Percentiles rank a stretch among this genome's conserved stretches.
These are phyloP conservation scores for Himalopsyche tibetana DNA, from an alignment of 2,888 invertebrate species.

Conservation along the genomic window DNA sequence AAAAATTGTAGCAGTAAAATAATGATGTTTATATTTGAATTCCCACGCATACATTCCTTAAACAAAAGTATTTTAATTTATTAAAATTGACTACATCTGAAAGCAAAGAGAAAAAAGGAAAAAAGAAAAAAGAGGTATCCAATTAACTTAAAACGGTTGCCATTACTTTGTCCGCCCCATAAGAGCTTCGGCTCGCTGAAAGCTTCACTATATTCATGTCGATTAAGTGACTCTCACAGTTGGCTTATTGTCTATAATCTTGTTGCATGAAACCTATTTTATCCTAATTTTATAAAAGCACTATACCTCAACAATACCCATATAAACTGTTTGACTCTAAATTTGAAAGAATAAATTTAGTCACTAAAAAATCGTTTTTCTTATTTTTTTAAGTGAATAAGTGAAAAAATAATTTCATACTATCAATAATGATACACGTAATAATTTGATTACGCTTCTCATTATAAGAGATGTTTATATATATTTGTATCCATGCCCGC, in stretches of 20 bases:
- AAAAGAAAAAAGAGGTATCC: slow-evolving; percentile 16
- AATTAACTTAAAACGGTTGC: slow-evolving; percentile 10
- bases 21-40: too few relatives aligned
- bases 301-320: background rate
- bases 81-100: background rate
- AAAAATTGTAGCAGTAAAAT: too few relatives aligned
- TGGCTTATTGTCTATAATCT: background rate
- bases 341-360: background rate
- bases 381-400: too few relatives aligned
- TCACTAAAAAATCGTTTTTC: too few relatives aligned
- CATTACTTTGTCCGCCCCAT: background rate
- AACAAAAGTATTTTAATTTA: background rate
- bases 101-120: background rate
- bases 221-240: background rate
- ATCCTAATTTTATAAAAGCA: too few relatives aligned
- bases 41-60: too few relatives aligned
- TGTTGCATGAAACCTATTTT: background rate
- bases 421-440: too few relatives aligned
- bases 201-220: background rate
- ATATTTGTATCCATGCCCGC: too few relatives aligned
- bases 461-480: too few relatives aligned
- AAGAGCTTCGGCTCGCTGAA: background rate
- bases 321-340: background rate
- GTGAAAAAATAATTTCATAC: too few relatives aligned
- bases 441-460: too few relatives aligned